A percentile compares a stretch with the other conserved stretches of the same genome.
These are phyloP conservation scores for Orientallactaga sibirica DNA, from an alignment of 2,797 vertebrate species.

Conservation along the genomic window DNA sequence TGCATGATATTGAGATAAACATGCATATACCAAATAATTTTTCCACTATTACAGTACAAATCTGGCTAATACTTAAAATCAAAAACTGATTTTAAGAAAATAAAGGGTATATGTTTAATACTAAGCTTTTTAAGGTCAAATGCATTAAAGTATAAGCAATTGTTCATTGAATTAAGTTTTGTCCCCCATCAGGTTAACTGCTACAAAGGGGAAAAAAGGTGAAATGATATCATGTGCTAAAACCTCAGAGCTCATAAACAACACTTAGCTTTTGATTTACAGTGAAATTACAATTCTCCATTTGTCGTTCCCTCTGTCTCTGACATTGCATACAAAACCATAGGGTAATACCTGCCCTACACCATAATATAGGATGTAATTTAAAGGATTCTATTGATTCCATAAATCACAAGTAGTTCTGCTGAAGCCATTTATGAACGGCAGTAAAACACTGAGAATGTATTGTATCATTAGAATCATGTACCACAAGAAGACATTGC, in stretches of 20 bases:
- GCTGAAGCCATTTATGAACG: conserved; percentile 88
- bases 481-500: conserved; percentile 80
- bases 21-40: neutral
- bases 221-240: conserved; percentile 62
- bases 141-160: conserved; percentile 17
- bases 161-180: conserved; percentile 40
- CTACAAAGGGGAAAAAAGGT: neutral
- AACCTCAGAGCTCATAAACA: conserved; percentile 79
- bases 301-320: conserved; percentile 82
- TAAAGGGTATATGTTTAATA: neutral
- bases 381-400: conserved; percentile 87
- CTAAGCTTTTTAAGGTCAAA: neutral
- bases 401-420: conserved; percentile 88
- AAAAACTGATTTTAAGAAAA: conserved; percentile 46
- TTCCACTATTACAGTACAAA: conserved; percentile 19
- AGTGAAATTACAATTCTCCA: conserved; percentile 80
- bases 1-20: neutral
- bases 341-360: conserved; percentile 81
- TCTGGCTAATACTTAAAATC: neutral
- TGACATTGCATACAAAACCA: conserved; percentile 84
- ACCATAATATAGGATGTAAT: conserved; percentile 88
- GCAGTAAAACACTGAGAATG: conserved; percentile 88
- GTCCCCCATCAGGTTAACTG: conserved; percentile 34
- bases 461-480: conserved; percentile 86
- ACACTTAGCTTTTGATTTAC: conserved; percentile 86